Conservation (phyloP, 1,140 invertebrate genomes). For the Lepidurus packardi region DNA sequence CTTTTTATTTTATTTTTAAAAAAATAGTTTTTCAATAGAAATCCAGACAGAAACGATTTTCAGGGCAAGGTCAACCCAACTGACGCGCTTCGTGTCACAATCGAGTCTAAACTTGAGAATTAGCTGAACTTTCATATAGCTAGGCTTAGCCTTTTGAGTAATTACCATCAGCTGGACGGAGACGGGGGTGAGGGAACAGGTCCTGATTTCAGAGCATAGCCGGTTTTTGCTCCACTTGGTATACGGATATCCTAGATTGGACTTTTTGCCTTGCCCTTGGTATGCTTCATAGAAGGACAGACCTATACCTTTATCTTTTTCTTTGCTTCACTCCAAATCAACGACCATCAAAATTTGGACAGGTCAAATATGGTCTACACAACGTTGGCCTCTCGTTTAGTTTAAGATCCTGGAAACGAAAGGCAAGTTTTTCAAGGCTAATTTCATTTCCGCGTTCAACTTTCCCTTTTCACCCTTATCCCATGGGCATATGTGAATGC, state of each 20-base stretch:
- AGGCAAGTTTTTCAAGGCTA: background rate
- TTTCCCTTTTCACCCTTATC: background rate
- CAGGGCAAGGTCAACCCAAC: no score
- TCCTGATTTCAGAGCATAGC: background rate
- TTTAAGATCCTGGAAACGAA: background rate
- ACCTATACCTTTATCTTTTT: background rate
- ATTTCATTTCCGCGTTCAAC: slow-evolving; percentile 9
- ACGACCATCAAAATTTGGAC: background rate
- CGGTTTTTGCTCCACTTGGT: background rate
- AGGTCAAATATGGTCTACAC: background rate
- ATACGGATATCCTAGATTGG: background rate
- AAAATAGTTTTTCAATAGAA: background rate
- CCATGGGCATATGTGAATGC: background rate
- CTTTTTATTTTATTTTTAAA: no score
- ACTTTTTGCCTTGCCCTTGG: slow-evolving; percentile 3
- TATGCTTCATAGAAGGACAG: background rate
- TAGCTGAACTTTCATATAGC: no score
- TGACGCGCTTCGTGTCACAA: no score
- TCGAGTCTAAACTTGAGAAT: no score
- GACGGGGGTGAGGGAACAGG: background rate
- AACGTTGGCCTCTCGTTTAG: slow-evolving; percentile 9
- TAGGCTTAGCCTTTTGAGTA: background rate
- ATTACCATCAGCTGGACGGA: background rate
- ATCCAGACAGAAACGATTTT: no score
- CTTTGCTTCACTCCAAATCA: background rate